These are phyloP conservation scores for Trilocha varians DNA, from an alignment of 2,888 invertebrate genomes.

Conservation along the genomic window DNA sequence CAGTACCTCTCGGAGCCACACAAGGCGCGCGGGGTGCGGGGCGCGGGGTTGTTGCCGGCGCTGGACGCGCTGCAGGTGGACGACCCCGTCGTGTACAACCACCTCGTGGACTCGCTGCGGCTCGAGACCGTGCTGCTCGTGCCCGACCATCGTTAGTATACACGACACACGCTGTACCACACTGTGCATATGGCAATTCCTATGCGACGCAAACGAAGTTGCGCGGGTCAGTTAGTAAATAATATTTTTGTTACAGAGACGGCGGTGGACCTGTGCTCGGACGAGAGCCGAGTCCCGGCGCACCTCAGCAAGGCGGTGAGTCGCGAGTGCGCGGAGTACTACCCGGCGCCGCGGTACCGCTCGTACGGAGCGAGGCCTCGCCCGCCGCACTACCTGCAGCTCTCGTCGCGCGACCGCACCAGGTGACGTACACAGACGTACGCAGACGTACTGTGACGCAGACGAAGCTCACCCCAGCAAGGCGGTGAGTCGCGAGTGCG, in stretches of 20 bases:
- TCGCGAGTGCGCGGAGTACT: conserved; percentile 77
- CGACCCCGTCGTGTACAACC: conserved; percentile 87
- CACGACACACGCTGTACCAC: not conserved
- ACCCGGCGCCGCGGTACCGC: conserved; percentile 84
- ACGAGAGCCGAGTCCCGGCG: conserved; percentile 76
- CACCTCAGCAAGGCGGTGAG: conserved; percentile 80
- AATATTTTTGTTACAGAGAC: conserved; percentile 54
- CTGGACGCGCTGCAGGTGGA: conserved; percentile 81
- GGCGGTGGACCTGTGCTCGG: conserved; percentile 79
- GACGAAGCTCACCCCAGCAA: conserved; percentile 78
- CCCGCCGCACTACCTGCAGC: conserved; percentile 75
- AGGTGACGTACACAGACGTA: no score
- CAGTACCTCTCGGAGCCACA: conserved; percentile 76
- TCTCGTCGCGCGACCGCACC: conserved; percentile 19
- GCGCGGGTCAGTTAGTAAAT: no score
- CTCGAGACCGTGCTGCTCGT: conserved; percentile 87
- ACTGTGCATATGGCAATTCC: no score
- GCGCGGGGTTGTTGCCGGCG: conserved; percentile 50
- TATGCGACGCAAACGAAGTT: no score
- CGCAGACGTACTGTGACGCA: no score
- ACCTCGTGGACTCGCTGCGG: conserved; percentile 83
- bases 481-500: conserved; percentile 78
- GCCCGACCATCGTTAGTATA: conserved; percentile 65
- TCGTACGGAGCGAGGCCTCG: conserved; percentile 77
- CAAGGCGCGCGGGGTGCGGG: conserved; percentile 52